Percentiles rank a stretch among this genome's conserved stretches.
phyloP scores from a whole-genome alignment of 2,113 vertebrate genomes.

The Nannobrachium achirus region DNA sequence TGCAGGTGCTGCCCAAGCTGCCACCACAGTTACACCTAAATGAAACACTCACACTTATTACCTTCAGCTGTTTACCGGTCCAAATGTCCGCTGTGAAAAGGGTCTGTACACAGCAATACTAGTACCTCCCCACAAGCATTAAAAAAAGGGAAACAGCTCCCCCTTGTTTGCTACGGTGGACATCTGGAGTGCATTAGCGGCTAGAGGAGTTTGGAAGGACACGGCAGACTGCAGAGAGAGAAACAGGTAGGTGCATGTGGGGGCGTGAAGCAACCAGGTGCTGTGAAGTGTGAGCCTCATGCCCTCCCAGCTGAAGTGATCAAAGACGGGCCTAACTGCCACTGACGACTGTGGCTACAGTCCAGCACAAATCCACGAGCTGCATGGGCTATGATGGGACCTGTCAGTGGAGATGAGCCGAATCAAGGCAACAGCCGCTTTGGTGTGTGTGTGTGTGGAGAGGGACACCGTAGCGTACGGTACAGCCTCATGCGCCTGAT shows the following conservation, averaged over 20 bases:
- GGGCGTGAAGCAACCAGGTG: slow-evolving; percentile 66
- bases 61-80: too few relatives aligned
- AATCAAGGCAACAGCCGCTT: slow-evolving; percentile 33
- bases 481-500: neutral
- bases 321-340: slow-evolving; percentile 69
- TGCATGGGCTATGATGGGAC: slow-evolving; percentile 20
- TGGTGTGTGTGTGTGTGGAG: neutral
- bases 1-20: slow-evolving; percentile 32
- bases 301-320: slow-evolving; percentile 75
- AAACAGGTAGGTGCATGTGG: slow-evolving; percentile 26
- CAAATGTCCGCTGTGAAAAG: too few relatives aligned
- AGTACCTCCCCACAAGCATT: neutral
- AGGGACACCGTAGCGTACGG: slow-evolving; percentile 8
- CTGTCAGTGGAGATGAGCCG: slow-evolving; percentile 54
- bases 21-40: slow-evolving; percentile 24
- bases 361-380: slow-evolving; percentile 56
- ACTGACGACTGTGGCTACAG: slow-evolving; percentile 60
- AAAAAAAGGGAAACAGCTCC: neutral
- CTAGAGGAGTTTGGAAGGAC: slow-evolving; percentile 64
- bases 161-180: slow-evolving; percentile 29
- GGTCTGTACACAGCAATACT: neutral
- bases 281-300: slow-evolving; percentile 67
- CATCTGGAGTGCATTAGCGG: slow-evolving; percentile 49
- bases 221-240: slow-evolving; percentile 44
- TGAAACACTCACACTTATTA: too few relatives aligned